These are phyloP conservation scores for Centropyge bicolor DNA, from an alignment of 2,797 vertebrate genomes.

Conservation along the genomic window DNA sequence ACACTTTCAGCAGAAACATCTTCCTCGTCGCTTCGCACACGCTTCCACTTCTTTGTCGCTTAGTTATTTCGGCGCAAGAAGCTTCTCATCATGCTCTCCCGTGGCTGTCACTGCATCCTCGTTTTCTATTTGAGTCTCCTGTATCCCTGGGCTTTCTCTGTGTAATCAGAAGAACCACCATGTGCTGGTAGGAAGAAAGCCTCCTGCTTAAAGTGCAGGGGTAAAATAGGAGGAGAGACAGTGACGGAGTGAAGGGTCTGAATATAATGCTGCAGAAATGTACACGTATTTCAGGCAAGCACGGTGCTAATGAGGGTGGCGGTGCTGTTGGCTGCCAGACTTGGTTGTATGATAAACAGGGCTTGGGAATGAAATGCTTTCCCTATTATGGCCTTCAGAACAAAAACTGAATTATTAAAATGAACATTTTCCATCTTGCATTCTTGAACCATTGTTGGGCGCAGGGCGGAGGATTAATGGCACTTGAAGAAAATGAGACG, in stretches of 20 bases:
- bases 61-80: constrained; percentile 49
- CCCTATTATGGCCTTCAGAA: constrained; percentile 51
- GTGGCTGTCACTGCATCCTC: constrained; percentile 56
- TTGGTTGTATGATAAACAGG: constrained; percentile 23
- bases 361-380: constrained; percentile 42
- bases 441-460: constrained; percentile 37
- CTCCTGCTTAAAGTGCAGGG: constrained; percentile 34
- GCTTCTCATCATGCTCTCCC: constrained; percentile 31
- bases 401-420: constrained; percentile 65
- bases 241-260: constrained; percentile 20
- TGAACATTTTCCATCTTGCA: constrained; percentile 54
- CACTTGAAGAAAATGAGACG: constrained; percentile 52
- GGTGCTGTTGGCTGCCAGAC: constrained; percentile 26
- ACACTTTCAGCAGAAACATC: no score
- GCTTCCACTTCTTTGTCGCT: constrained; percentile 22
- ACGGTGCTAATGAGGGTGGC: constrained; percentile 46
- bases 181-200: constrained; percentile 52
- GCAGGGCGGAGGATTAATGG: constrained; percentile 53
- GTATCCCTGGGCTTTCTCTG: constrained; percentile 38
- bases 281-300: constrained; percentile 42
- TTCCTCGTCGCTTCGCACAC: constrained; percentile 36
- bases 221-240: constrained; percentile 29
- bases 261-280: constrained; percentile 38
- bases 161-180: constrained; percentile 63
- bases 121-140: constrained; percentile 34